Evolutionary conservation across 2,888 invertebrate species (phyloP), one percentile per base, ranked within the genome.

Genomic region (Sinopyrophorus schimmeli): DNA sequence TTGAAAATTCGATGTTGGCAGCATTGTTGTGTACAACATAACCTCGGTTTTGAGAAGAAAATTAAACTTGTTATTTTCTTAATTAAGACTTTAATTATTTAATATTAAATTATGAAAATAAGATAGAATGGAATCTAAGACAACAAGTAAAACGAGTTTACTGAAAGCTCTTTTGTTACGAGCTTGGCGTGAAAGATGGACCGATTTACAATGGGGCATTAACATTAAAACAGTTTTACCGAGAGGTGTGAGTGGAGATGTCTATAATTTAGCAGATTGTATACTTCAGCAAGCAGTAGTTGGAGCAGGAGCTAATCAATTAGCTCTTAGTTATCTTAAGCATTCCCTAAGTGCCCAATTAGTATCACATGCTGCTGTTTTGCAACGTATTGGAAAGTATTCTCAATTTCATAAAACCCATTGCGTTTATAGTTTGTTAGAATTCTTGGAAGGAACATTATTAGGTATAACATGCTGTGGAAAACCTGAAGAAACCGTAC

Each of bases 151-250:
- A 78, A 89, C 89, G 1, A 87, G 88, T 71, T 84, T 86, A 47
- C 71, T 90, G 32, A 89, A 89, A 73, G 87, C 89, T 47, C 76
- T 91, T 15, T 77, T 92, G 58, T 75, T 92, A 46, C 81, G 85
- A 70, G 96, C 95, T 32, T 97, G 96, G 96, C 81, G 93, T 61
- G 95, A 96, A 75, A 79, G 96, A 51, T 96, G 96, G 96, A 87
- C 89, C 1, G 95, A 95, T 72, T 82, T 94, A 28, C 92, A 93
- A 74, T 96, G 95, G 95, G 94, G 94, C 23, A 93, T 94, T 59
- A 91, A 94, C 66, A 91, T 96, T 43, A 95, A 95, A 78, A 89
- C 89, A n/a, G 90, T 86, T 57, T 74, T 89, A 50, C 92, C 92
- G 1, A 77, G 91, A 68, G 91, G 92, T n/a, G 91, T 92, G 1